Base-by-base conservation (phyloP, 2,113 vertebrate genomes). In the Puntigrus tetrazona region DNA sequence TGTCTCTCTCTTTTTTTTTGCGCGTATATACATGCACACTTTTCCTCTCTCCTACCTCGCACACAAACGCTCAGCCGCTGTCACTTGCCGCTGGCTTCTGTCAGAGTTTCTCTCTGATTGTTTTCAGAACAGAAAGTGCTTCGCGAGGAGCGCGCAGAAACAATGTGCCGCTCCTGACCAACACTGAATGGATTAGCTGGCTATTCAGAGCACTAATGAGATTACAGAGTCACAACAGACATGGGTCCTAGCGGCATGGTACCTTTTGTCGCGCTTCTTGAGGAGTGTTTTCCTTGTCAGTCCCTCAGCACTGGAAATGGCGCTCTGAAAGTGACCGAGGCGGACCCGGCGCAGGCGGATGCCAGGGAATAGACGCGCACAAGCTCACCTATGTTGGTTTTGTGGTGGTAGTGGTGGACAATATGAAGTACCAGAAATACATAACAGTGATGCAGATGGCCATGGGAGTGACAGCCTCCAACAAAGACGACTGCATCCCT, bases 381-480 rank as follows among this genome's bases (percentile, higher is more conserved):
- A 94, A 93, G 94, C 93, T 94, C 94, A 96, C 96, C 95, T 97
- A 95, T 95, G 95, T 94, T 94, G 95, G 94, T 89, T 95, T 89
- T 7, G 91, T 92, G 94, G 95, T 93, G 95, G 94, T 90, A 91
- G 89, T 90, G 93, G 91, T 91, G 93, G 93, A 90, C 88, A 92
- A 84, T 85, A 99, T 99, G 97, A 98, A 97, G 95, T 99, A 99
- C 92, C 97, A 99, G 96, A 98, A 99, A 93, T 99, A 99, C 90
- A 97, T 99, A 93, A 98, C 97, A 90, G 97, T 99, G 92, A 96
- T 99, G 96, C 97, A 99, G 96, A 98, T 99, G 96, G 97, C 97
- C 91, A 96, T 99, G 94, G 97, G 97, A 94, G 97, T 99, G 94
- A 98, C 97, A 91, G 97, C 97, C 89, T 97, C 96, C 92, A 99